These are phyloP conservation scores for Molossus alvarezi DNA, from an alignment of 2,797 vertebrate species.

Conservation along the genomic window DNA sequence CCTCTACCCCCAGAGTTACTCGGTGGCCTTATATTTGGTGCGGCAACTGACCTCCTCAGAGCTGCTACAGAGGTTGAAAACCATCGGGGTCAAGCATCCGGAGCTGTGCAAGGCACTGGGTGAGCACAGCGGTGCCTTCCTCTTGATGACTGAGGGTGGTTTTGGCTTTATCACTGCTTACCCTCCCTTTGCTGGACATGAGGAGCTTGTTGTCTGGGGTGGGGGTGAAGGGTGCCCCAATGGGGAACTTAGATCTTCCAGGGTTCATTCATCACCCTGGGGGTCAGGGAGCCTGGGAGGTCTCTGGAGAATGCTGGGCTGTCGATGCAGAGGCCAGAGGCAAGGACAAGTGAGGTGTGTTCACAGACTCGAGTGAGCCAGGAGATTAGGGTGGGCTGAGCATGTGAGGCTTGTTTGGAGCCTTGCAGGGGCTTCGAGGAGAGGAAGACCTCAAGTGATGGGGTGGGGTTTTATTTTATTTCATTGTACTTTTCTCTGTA, in stretches of 20 bases:
- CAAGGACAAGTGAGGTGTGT: background rate
- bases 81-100: slow-evolving; percentile 96
- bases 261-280: background rate
- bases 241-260: background rate
- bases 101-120: slow-evolving; percentile 98
- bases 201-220: background rate
- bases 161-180: background rate
- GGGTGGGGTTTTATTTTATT: background rate
- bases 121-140: slow-evolving; percentile 88
- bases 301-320: background rate
- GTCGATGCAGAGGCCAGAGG: background rate
- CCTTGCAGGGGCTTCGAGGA: background rate
- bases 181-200: background rate
- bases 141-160: background rate
- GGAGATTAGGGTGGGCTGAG: background rate
- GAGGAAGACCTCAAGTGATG: background rate
- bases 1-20: slow-evolving; percentile 93
- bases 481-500: background rate
- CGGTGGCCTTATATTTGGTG: slow-evolving; percentile 97
- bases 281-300: background rate
- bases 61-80: slow-evolving; percentile 97
- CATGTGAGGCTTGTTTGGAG: background rate
- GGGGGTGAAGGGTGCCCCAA: no score
- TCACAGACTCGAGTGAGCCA: background rate
- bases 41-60: slow-evolving; percentile 97